Evolutionary conservation across 2,888 invertebrate genomes (phyloP).

Genomic region (Latheticus oryzae): DNA sequence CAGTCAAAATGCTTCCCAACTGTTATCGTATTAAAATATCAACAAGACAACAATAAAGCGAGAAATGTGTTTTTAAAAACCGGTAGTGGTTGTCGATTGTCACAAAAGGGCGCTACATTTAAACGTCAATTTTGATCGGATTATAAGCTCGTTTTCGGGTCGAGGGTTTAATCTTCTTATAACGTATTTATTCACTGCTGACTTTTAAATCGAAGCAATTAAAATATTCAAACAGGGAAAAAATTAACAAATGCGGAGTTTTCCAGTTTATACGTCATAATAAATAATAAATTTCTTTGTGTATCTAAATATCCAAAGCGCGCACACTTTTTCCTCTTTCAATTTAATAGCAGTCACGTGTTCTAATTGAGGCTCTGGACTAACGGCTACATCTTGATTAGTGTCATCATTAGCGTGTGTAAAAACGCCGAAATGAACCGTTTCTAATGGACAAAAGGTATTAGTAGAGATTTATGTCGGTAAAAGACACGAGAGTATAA

Average conservation of each 20-base stretch:
- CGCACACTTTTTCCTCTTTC: slow-evolving; percentile 10
- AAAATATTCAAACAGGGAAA: slow-evolving; percentile 52
- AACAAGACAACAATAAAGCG: slow-evolving; percentile 48
- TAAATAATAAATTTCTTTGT: no score
- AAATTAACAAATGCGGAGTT: no score
- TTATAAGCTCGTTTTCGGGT: slow-evolving; percentile 51
- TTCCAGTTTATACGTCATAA: no score
- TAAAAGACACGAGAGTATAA: slow-evolving; percentile 41
- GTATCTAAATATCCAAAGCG: no score
- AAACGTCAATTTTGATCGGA: slow-evolving; percentile 59
- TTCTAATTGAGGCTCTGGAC: slow-evolving; percentile 12
- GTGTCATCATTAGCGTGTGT: slow-evolving; percentile 27
- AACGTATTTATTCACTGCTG: slow-evolving; percentile 53
- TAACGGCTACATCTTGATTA: slow-evolving; percentile 32
- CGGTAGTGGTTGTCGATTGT: slow-evolving; percentile 53
- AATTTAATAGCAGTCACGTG: slow-evolving; percentile 21
- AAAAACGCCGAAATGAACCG: slow-evolving; percentile 22
- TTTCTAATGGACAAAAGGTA: slow-evolving; percentile 30
- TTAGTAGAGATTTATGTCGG: slow-evolving; percentile 35
- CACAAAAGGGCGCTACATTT: slow-evolving; percentile 52
- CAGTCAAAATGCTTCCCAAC: slow-evolving; percentile 32
- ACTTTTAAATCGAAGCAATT: slow-evolving; percentile 54
- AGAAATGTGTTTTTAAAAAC: slow-evolving; percentile 55
- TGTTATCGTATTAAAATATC: slow-evolving; percentile 52
- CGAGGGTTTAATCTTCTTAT: slow-evolving; percentile 54